These are phyloP conservation scores for Cantharis lateralis DNA, from an alignment of 2,888 invertebrate species.

Conservation along the genomic window DNA sequence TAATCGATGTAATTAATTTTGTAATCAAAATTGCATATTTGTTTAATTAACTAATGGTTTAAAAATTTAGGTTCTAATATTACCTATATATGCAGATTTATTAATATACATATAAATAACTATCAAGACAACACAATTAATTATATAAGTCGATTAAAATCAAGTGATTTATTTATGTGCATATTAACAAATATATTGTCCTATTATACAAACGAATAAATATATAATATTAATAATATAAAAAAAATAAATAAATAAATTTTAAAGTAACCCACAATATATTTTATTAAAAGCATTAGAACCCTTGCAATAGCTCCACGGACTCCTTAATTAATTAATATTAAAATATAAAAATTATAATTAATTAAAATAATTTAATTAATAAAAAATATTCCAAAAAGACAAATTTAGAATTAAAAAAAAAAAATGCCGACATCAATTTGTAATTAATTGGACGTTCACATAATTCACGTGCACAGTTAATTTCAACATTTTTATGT, in stretches of 20 bases:
- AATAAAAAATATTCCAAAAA: too few relatives aligned
- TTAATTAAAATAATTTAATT: too few relatives aligned
- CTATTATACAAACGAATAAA: neutral
- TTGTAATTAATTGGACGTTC: neutral
- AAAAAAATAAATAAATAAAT: too few relatives aligned
- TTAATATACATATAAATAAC: neutral
- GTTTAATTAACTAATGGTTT: neutral
- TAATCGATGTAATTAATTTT: neutral
- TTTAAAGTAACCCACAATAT: too few relatives aligned
- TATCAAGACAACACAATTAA: neutral
- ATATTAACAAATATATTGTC: neutral
- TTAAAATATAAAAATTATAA: too few relatives aligned
- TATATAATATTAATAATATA: neutral
- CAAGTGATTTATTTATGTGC: neutral
- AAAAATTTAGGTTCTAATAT: neutral
- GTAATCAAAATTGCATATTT: neutral
- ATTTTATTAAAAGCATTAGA: too few relatives aligned
- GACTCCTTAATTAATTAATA: too few relatives aligned
- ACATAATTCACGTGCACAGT: neutral
- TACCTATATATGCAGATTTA: neutral
- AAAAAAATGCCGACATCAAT: neutral
- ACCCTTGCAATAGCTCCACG: too few relatives aligned
- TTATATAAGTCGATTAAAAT: neutral
- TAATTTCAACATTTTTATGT: neutral
- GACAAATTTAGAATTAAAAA: neutral